Evolutionary conservation across 1,140 invertebrate genomes (phyloP).

Genomic region (Lepidurus arcticus): DNA sequence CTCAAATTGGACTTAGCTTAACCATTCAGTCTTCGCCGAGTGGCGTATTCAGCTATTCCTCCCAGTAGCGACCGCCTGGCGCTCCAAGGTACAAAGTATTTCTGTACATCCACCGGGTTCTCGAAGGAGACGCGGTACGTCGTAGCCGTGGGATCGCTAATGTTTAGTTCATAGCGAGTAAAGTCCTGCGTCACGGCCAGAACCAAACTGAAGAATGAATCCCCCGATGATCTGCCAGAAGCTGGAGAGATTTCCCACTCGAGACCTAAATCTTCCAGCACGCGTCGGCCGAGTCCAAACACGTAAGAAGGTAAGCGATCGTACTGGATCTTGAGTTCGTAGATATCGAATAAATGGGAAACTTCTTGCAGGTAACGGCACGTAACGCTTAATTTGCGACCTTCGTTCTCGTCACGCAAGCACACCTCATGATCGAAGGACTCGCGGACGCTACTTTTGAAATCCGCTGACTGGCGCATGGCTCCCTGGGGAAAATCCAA

Average conservation of each 20-base stretch:
- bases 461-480: background rate
- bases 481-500: background rate
- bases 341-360: background rate
- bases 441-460: background rate
- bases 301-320: background rate
- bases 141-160: background rate
- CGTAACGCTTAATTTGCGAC: background rate
- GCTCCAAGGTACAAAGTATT: conserved; percentile 10
- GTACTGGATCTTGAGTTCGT: conserved; percentile 1
- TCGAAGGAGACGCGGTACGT: background rate
- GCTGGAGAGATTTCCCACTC: background rate
- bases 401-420: background rate
- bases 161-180: background rate
- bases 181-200: background rate
- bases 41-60: background rate
- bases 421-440: background rate
- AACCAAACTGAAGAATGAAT: background rate
- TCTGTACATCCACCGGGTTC: background rate
- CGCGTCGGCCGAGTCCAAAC: background rate
- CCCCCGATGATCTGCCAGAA: background rate
- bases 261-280: background rate
- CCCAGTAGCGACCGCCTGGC: background rate
- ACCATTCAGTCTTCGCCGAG: background rate
- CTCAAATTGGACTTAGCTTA: no score
- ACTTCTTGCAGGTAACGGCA: conserved; percentile 14